phyloP scores from a whole-genome alignment of 2,888 invertebrate genomes.

The Drosophila pseudotalamancana region DNA sequence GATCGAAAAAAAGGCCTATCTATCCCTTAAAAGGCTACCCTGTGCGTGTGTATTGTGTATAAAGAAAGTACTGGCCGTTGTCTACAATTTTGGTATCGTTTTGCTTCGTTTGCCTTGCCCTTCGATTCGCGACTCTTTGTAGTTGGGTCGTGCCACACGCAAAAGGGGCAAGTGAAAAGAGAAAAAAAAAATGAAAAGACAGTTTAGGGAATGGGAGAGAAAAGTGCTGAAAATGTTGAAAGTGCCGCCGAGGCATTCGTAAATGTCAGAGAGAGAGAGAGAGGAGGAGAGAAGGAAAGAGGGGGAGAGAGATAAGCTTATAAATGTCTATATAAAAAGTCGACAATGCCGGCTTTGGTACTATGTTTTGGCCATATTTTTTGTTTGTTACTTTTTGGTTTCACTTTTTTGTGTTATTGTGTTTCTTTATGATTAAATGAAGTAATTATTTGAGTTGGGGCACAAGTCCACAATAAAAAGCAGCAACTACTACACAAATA shows the following conservation, averaged over 20 bases:
- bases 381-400: slow-evolving; percentile 21
- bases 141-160: slow-evolving; percentile 19
- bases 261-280: too few species aligned
- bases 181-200: background rate
- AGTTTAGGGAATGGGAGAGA: slow-evolving; percentile 9
- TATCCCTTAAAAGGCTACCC: background rate
- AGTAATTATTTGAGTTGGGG: slow-evolving; percentile 73
- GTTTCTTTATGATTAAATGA: slow-evolving; percentile 70
- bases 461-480: slow-evolving; percentile 16
- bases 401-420: slow-evolving; percentile 25
- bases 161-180: slow-evolving; percentile 37
- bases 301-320: slow-evolving; percentile 68
- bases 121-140: slow-evolving; percentile 41
- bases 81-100: slow-evolving; percentile 24
- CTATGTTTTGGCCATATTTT: slow-evolving; percentile 43
- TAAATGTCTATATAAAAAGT: slow-evolving; percentile 71
- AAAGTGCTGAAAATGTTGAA: slow-evolving; percentile 72
- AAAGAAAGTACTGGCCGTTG: slow-evolving; percentile 16
- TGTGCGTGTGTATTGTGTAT: slow-evolving; percentile 24
- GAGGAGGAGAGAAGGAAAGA: too few species aligned
- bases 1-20: background rate
- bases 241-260: slow-evolving; percentile 64
- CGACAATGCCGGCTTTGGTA: slow-evolving; percentile 22
- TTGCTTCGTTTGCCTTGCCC: slow-evolving; percentile 21
- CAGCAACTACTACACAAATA: slow-evolving; percentile 11